Evolutionary conservation across 2,113 vertebrate species (phyloP).

Genomic region (Struthidea cinerea): DNA sequence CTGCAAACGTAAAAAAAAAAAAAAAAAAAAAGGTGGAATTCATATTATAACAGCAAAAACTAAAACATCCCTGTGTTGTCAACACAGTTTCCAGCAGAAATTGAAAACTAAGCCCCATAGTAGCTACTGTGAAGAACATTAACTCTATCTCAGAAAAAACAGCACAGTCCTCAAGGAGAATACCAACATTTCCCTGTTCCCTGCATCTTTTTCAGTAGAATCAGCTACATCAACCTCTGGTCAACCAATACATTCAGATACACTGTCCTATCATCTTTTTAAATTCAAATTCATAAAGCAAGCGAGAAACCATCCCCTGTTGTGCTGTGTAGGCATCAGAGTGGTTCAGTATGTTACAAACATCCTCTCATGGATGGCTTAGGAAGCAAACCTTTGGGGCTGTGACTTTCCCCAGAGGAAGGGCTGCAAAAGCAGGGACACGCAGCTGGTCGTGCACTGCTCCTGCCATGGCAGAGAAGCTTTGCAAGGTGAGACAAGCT

Average conservation of each 20-base stretch:
- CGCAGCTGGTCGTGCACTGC: neutral
- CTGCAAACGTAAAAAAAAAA: neutral
- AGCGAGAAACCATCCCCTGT: fast-evolving
- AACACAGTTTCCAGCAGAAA: neutral
- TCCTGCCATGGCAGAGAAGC: neutral
- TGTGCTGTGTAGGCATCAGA: neutral
- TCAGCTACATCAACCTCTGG: neutral
- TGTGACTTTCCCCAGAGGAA: neutral
- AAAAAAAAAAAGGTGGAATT: neutral
- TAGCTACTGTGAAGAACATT: neutral
- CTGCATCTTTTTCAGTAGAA: neutral
- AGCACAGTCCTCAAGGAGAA: neutral
- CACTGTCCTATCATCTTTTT: neutral
- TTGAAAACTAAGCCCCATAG: neutral
- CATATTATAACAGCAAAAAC: neutral
- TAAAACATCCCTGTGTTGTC: neutral
- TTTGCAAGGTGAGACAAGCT: neutral
- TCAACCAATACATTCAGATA: neutral
- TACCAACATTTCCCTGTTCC: neutral
- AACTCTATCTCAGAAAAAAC: neutral
- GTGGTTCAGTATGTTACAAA: neutral
- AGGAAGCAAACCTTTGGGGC: neutral
- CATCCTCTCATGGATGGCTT: neutral
- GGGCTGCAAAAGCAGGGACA: neutral
- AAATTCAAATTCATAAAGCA: neutral